These are phyloP conservation scores for Montipora capricornis DNA, from an alignment of 64 coral and sea anemone genomes.

Conservation along the genomic window DNA sequence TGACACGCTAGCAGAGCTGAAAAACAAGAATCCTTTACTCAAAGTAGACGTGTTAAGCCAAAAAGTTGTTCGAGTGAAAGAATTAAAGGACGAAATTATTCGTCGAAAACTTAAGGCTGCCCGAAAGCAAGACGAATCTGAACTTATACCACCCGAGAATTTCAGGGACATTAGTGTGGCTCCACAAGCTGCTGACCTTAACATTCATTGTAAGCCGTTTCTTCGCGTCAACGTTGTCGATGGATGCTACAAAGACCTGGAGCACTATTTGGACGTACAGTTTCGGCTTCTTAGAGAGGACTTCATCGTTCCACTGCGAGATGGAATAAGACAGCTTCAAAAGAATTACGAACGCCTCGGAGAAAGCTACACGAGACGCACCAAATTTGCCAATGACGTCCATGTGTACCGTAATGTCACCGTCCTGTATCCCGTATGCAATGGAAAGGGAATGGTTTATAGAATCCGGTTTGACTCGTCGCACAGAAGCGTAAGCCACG, in stretches of 20 bases:
- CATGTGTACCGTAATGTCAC: too few species aligned
- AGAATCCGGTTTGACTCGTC: too few species aligned
- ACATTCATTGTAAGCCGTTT: constrained; percentile 46
- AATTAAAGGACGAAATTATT: constrained; percentile 24
- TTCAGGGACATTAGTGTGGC: not conserved
- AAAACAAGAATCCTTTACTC: not conserved
- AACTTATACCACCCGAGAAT: constrained; percentile 10
- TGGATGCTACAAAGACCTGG: constrained; percentile 51
- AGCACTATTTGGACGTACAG: constrained; percentile 97
- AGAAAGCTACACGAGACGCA: too few species aligned
- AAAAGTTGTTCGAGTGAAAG: constrained; percentile 1
- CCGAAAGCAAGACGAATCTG: constrained; percentile 3
- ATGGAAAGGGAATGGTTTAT: too few species aligned
- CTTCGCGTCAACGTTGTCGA: constrained; percentile 81
- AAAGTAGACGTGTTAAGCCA: not conserved
- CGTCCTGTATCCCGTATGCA: too few species aligned
- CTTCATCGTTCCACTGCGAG: constrained; percentile 85
- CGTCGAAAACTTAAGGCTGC: not conserved
- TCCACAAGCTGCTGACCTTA: not conserved
- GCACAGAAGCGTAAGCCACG: too few species aligned
- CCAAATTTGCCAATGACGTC: too few species aligned
- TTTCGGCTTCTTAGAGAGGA: constrained; percentile 89
- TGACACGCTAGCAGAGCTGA: constrained; percentile 11
- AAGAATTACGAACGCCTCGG: too few species aligned
- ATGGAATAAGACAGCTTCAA: constrained; percentile 49